Conservation (phyloP, 2,888 invertebrate genomes). For the Nomada flava region DNA sequence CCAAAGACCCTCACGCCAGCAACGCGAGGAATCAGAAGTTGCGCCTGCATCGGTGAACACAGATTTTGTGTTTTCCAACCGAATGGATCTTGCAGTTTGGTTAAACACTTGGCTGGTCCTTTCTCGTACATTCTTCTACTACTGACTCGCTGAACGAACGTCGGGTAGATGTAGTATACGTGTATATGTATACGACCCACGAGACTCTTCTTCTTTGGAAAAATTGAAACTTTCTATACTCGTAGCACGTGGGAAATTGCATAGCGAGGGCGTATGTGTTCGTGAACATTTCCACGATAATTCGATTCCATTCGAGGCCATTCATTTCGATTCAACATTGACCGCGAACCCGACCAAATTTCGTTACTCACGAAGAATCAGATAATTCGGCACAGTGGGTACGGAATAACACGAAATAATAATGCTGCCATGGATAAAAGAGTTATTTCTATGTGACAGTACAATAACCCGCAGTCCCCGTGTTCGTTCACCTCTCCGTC, state of each 20-base stretch:
- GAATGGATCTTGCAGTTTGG: constrained; percentile 61
- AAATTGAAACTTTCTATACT: background rate
- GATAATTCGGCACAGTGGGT: background rate
- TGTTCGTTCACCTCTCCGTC: constrained; percentile 44
- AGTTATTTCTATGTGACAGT: constrained; percentile 21
- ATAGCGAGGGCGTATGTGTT: too few relatives aligned
- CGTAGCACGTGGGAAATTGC: too few relatives aligned
- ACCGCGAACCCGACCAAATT: background rate
- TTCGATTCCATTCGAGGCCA: too few relatives aligned
- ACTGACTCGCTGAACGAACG: constrained; percentile 20
- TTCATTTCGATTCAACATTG: too few relatives aligned
- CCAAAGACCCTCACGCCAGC: constrained; percentile 34
- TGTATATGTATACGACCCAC: background rate
- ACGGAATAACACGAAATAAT: too few relatives aligned
- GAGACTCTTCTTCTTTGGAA: constrained; percentile 10
- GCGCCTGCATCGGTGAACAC: constrained; percentile 47
- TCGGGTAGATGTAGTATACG: background rate
- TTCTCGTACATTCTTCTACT: constrained; percentile 17
- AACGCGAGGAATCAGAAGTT: constrained; percentile 56
- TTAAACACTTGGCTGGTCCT: constrained; percentile 57
- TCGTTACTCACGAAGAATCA: background rate
- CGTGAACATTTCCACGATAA: too few relatives aligned
- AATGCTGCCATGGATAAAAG: background rate
- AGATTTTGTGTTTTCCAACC: constrained; percentile 59
- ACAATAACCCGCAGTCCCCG: constrained; percentile 39